Base-by-base conservation (phyloP, 2,113 vertebrate genomes). In the Solea senegalensis region DNA sequence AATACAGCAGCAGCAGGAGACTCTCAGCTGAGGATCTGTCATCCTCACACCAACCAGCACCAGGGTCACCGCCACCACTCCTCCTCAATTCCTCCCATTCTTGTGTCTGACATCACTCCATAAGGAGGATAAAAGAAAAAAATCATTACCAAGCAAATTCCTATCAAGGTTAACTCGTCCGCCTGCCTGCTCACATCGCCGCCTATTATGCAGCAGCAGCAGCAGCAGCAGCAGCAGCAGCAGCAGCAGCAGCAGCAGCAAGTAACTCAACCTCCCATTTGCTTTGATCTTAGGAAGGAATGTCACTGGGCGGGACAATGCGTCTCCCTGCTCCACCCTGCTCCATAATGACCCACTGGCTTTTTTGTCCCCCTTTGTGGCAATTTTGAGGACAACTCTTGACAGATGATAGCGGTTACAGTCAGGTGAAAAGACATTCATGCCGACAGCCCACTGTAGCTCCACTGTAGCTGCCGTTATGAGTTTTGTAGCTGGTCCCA, bases 401-500 rank as follows among this genome's bases (percentile, higher is more conserved):
- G 86, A 87, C 86, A 86, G 82, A 76, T 67, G 79, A 81, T 49
- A 40, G 68, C n/a, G 49, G 78, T 78, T 81, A 74, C 44, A 77
- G 55, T 49, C 82, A 80, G 84, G 80, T 84, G 78, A 66, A 79
- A 85, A 80, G 78, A 78, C 70, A 86, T 83, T 78, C 61, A 15
- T 65, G 61, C 63, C 57, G 84, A 68, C 60, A 27, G 5, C 51
- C 73, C 75, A 48, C 54, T 52, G 54, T 21, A 65, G 16, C 73
- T 54, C 8, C 43, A 62, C 9, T 71, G 6, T 39, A 2, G 2
- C 60, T 60, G 72, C 66, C 64, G 64, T 46, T 46, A 44, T 14
- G 55, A 53, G 72, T 52, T 45, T 28, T 67, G 63, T 9, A 61
- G 68, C 21, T 53, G 62, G 41, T 74, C 61, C 55, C 65, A 46